Evolutionary conservation across 2,113 vertebrate species (phyloP), one percentile per base, ranked within the genome.

Genomic region (Archilochus colubris): DNA sequence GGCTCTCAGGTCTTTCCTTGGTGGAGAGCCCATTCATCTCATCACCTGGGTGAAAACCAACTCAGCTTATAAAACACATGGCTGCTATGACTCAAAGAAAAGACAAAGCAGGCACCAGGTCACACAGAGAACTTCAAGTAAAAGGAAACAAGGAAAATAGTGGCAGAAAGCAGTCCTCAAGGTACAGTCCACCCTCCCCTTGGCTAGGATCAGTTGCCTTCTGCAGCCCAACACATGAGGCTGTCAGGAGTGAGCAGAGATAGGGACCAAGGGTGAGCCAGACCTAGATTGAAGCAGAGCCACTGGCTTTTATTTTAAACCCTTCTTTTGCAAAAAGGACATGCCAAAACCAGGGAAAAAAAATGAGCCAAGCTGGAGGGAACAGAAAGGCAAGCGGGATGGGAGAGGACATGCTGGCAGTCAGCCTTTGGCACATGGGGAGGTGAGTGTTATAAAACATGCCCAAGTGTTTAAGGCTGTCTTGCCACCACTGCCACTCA

Each of bases 161-260:
- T 36, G 22, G 12, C 48, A 33, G 16, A 10, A 30, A 67, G 25
- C 14, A 20, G 30, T 10, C 28, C 24, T 28, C n/a, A 58, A 70
- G 44, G 31, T 70, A 25, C 1, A 9, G 25, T 40, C n/a, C 2
- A 17, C 7, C 7, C 83, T 67, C 22, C 7, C 11, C 19, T 70
- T 11, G 38, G 30, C 50, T 18, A n/a, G 48, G 50, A 51, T 11
- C 2, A 20, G 30, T 53, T 72, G 62, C 23, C 22, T 54, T 18
- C 53, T 67, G 6, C 43, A 8, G 44, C 43, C 22, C 1, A 1
- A 3, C 13, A 3, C 13, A 43, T 0, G 0, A n/a, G 43, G 33
- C 43, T 1, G 1, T 44, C 3, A 2, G 8, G 31, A 46, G 17
- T 0, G 1, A 78, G 43, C 30, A 70, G 46, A 78, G 73, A 14